These are phyloP conservation scores for Melanotaenia pygmaea DNA, from an alignment of 2,797 vertebrate genomes.

Conservation along the genomic window DNA sequence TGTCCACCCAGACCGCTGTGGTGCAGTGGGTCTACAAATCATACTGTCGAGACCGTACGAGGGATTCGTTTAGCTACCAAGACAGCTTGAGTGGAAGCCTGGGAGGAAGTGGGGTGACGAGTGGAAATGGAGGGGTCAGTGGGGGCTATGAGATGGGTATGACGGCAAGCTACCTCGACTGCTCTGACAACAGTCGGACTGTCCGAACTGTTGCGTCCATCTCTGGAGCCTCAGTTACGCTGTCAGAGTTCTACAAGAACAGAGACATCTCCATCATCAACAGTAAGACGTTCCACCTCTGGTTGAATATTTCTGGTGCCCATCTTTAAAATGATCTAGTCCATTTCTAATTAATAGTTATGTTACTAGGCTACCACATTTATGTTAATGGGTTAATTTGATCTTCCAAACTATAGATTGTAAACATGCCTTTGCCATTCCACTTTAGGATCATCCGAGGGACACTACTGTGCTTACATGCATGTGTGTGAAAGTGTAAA, in stretches of 20 bases:
- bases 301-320: background rate
- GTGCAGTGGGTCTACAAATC: conserved; percentile 96
- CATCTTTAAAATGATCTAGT: background rate
- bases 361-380: background rate
- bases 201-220: conserved; percentile 92
- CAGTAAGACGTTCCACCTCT: conserved; percentile 74
- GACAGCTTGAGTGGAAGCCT: conserved; percentile 52
- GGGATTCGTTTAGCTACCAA: conserved; percentile 84
- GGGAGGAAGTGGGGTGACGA: conserved; percentile 50
- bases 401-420: background rate
- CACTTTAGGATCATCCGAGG: conserved; percentile 3
- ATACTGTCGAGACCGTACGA: conserved; percentile 91
- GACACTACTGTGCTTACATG: conserved; percentile 22
- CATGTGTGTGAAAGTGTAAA: conserved; percentile 23
- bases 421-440: background rate
- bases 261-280: conserved; percentile 92
- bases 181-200: conserved; percentile 90
- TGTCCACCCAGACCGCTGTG: conserved; percentile 88
- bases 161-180: conserved; percentile 85
- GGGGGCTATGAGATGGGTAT: conserved; percentile 78
- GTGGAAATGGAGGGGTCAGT: conserved; percentile 14
- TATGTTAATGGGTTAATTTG: background rate
- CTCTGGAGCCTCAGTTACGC: conserved; percentile 87
- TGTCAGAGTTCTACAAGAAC: conserved; percentile 93
- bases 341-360: background rate